Base-by-base conservation (phyloP, 2,113 vertebrate species). In the Vidua chalybeata region DNA sequence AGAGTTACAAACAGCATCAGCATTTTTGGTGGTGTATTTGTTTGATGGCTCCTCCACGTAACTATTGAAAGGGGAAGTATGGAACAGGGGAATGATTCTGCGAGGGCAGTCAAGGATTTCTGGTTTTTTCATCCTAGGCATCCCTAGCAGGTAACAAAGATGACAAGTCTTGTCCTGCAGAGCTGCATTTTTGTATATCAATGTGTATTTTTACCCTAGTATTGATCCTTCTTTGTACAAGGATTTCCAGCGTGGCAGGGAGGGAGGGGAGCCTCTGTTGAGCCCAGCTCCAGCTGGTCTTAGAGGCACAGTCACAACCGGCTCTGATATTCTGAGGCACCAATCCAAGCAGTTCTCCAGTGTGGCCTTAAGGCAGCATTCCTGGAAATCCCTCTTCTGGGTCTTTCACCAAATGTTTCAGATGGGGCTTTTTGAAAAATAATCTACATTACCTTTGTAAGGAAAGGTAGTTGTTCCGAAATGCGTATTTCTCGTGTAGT, bases 401-500 rank as follows among this genome's bases (percentile, higher is more conserved):
- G 45, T 74, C 19, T 39, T 61, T 79, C 0, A 0, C 62, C 61
- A 63, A 30, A 43, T 11, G 30, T 74, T 80, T 86, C 46, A 37
- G 41, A 43, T 4, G 15, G 27, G 19, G 9, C 24, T 35, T 88
- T 43, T 16, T 63, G 26, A 78, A 81, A 48, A 2, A 1, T 24
- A 20, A 18, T 27, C 15, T 8, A 2, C 30, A 20, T 63, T 31
- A 28, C 56, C 41, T 64, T 26, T 67, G 13, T 51, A 78, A 84
- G 37, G n/a, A 48, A 71, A 61, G 43, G 43, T 52, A 11, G 5
- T 4, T 78, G 24, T 46, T 84, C 39, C 0, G 1, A 78, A 66
- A 39, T 15, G 19, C 0, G 0, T n/a, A 6, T 67, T 78, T 73
- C 46, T 74, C 10, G 7, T 8, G 8, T 23, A 59, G 33, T 68